Base-by-base conservation (phyloP, 2,797 vertebrate genomes). In the Manis pentadactyla region DNA sequence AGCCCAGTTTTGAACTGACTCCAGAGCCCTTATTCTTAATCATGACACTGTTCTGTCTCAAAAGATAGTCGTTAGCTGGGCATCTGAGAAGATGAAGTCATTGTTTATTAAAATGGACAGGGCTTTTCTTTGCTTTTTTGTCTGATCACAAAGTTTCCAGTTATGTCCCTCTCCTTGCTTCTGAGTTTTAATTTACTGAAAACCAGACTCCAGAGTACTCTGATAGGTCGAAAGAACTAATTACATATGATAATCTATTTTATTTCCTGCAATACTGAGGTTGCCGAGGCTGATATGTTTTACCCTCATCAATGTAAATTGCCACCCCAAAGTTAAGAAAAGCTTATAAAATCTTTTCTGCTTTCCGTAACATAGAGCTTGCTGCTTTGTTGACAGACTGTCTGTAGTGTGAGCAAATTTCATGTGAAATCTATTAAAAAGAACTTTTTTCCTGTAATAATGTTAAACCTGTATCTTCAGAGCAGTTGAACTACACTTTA, bases 381-480 rank as follows among this genome's bases (percentile, higher is more conserved):
- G 25, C 39, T 84, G 7, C 55, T 90, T 86, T 77, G 37, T 68
- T 63, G 59, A 31, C 39, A 97, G 0, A 0, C 66, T 81, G 97
- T 4, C 17, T 90, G 13, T 57, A 79, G 27, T 49, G 46, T 95
- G 95, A 96, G 34, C 23, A 90, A 92, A 81, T 68, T 97, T 94
- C 11, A 29, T 10, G 85, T 90, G 82, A 77, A 66, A 27, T 46
- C 90, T 83, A 39, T 93, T 90, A 51, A 53, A 63, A 87, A 78
- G 59, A 13, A 7, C 83, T 90, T 86, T 74, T 61, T 23, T n/a
- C 5, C 77, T 68, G 14, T 85, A 64, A 46, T 97, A 31, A 57
- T 34, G 4, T 94, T 84, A 95, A 96, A 94, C 85, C 89, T 92
- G 14, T 91, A 55, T 97, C 49, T 91, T 97, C 83, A 79, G 64